Conservation (phyloP, 2,113 vertebrate genomes). For the Planiliza haematocheilus region DNA sequence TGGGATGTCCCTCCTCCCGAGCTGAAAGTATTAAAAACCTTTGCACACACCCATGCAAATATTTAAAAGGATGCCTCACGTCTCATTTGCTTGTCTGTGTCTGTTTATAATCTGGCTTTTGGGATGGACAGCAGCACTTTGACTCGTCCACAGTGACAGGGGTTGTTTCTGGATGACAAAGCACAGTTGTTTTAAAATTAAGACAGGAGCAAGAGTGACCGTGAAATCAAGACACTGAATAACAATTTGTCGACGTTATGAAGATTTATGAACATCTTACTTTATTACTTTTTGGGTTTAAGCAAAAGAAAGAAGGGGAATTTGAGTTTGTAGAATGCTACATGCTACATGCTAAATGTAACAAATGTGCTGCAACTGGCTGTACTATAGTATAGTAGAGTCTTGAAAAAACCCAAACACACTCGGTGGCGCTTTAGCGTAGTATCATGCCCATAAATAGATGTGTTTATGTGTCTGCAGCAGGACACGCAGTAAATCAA, state of each 20-base stretch:
- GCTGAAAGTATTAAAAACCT: no score
- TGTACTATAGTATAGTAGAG: neutral
- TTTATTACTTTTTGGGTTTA: no score
- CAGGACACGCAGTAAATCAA: conserved; percentile 32
- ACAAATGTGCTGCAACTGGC: neutral
- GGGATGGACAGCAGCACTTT: conserved; percentile 26
- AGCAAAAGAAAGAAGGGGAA: no score
- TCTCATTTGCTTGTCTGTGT: conserved; percentile 27
- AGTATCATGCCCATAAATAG: conserved; percentile 31
- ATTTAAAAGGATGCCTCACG: neutral
- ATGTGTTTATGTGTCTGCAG: conserved; percentile 20
- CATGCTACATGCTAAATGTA: neutral
- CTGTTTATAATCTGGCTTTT: conserved; percentile 5
- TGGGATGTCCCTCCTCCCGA: no score
- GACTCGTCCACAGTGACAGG: conserved; percentile 33
- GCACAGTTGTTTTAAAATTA: neutral
- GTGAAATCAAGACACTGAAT: no score
- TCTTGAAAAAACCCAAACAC: no score
- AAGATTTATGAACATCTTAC: no score
- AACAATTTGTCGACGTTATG: no score
- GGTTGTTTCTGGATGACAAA: neutral
- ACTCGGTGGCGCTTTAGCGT: conserved; percentile 7
- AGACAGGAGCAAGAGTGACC: no score
- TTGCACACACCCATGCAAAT: conserved; percentile 23
- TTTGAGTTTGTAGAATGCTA: neutral